Base-by-base conservation (phyloP, 2,888 invertebrate species). In the Lingula anatina region DNA sequence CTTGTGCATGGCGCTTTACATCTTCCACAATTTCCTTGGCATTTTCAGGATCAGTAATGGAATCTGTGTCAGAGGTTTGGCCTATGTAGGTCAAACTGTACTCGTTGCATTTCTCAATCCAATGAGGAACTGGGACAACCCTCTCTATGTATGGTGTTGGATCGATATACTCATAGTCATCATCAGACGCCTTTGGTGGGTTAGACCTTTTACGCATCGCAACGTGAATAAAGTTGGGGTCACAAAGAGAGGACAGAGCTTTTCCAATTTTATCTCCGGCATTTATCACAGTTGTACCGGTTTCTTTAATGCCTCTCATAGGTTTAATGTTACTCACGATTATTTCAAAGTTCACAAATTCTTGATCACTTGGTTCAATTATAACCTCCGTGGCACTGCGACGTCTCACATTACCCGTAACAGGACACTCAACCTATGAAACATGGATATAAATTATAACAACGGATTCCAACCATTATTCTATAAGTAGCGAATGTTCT, bases 91-190 rank as follows among this genome's bases (percentile, higher is more conserved):
- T 53, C 31, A 56, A 56, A 2, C 48, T 50, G 46, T 51, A 53
- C 23, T 62, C 63, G 24, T 61, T 63, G 41, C 65, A 65, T 9
- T 61, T 58, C 46, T 59, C 53, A 12, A 54, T 50, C 59, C 63
- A 62, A 26, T 55, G 50, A 12, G 65, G 60, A 3, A 55, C 49
- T 1, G 62, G 60, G 31, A 61, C 50, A 23, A 58, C 38, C 28
- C 55, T 46, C 23, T 62, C 60, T 2, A 63, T 45, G 48, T 55
- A 65, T 7, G 57, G 53, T 2, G 58, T 54, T 1, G 65, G 65
- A 42, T 65, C 65, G 5, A 61, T 55, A 40, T 63, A 62, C 5
- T 42, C 48, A 39, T 61, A 61, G 3, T 50, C 18, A 4, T 31
- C 44, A 21, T 47, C 44, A 9, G 27, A 7, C 20, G 27, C 15